phyloP scores from a whole-genome alignment of 2,113 vertebrate species.

The Orthochromis malagaraziensis region DNA sequence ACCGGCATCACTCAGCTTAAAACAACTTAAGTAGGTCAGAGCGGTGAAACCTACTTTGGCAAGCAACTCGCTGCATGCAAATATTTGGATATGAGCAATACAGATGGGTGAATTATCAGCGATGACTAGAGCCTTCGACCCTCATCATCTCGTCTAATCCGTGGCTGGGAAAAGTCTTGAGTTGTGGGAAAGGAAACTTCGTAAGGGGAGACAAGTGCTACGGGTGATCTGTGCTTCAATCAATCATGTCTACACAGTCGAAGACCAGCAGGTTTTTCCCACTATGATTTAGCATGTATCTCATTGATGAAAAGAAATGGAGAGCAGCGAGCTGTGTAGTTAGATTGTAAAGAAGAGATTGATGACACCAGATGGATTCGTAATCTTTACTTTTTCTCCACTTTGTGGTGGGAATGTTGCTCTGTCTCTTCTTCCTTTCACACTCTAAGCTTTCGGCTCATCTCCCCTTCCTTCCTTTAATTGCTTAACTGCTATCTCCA shows the following conservation, averaged over 20 bases:
- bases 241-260: conserved; percentile 17
- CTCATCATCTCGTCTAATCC: conserved; percentile 33
- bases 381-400: conserved; percentile 13
- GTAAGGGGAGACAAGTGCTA: neutral
- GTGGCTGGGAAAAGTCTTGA: neutral
- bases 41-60: conserved; percentile 32
- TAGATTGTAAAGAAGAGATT: conserved; percentile 34
- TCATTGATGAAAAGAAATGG: conserved; percentile 28
- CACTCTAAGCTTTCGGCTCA: neutral
- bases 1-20: conserved; percentile 32
- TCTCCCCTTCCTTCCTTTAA: conserved; percentile 15
- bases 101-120: conserved; percentile 32
- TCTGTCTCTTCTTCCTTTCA: neutral
- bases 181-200: conserved; percentile 20
- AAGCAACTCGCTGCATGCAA: conserved; percentile 37
- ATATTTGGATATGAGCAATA: conserved; percentile 45
- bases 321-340: conserved; percentile 12
- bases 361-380: conserved; percentile 16
- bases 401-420: neutral
- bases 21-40: conserved; percentile 63
- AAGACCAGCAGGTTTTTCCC: conserved; percentile 20
- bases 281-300: conserved; percentile 26
- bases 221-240: conserved; percentile 2
- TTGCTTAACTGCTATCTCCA: conserved; percentile 40
- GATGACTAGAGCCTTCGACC: conserved; percentile 25